Conservation (phyloP, 2,888 invertebrate genomes). For the Sipunculus nudus region DNA sequence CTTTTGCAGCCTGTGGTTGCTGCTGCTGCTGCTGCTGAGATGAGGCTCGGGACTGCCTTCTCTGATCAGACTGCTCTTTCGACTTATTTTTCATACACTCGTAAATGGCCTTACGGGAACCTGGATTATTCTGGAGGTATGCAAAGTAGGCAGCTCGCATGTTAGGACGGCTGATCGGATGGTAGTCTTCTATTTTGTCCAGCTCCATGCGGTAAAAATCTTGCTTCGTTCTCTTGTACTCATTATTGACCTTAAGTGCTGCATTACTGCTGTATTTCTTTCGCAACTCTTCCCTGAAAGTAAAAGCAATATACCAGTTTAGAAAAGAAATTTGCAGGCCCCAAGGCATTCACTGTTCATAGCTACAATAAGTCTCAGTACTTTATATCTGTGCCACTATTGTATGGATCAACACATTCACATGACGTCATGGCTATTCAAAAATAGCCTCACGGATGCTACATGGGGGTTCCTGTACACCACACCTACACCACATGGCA, state of each 20-base stretch:
- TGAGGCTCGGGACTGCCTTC: no score
- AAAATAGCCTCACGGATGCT: no score
- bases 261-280: constrained; percentile 54
- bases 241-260: constrained; percentile 49
- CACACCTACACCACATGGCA: no score
- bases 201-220: constrained; percentile 65
- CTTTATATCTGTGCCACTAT: no score
- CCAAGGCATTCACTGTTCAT: not conserved
- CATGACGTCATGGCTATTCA: no score
- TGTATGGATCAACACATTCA: no score
- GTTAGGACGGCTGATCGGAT: constrained; percentile 51
- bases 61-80: no score
- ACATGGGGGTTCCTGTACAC: no score
- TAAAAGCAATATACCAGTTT: no score
- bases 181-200: constrained; percentile 57
- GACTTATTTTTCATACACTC: constrained; percentile 49
- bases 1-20: not conserved
- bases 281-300: constrained; percentile 51
- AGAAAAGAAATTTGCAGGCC: not conserved
- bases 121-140: constrained; percentile 65
- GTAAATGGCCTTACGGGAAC: constrained; percentile 58
- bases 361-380: no score
- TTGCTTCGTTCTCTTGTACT: constrained; percentile 58
- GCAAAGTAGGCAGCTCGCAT: constrained; percentile 62
- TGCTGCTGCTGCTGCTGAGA: no score